Evolutionary conservation across 2,888 invertebrate genomes (phyloP).

Genomic region (Pecten maximus): DNA sequence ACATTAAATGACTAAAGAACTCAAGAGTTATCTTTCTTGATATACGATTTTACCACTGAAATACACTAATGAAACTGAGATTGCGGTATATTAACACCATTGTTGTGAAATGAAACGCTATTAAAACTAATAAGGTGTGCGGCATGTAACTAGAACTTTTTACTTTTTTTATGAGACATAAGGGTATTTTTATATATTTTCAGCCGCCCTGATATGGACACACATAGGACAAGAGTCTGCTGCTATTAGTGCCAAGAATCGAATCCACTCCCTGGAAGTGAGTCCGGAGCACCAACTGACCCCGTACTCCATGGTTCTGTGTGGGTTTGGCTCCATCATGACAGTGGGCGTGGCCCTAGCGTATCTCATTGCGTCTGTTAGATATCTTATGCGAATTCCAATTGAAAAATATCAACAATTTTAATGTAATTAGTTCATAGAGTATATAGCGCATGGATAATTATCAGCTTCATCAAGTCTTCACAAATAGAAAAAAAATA

Average conservation of each 20-base stretch:
- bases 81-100: too few relatives aligned
- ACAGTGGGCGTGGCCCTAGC: background rate
- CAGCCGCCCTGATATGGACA: conserved; percentile 13
- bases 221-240: background rate
- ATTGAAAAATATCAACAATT: conserved; percentile 15
- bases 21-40: too few relatives aligned
- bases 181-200: background rate
- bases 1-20: too few relatives aligned
- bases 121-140: too few relatives aligned
- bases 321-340: background rate
- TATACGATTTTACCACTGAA: too few relatives aligned
- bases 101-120: too few relatives aligned
- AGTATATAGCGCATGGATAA: too few relatives aligned
- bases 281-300: background rate
- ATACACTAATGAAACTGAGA: too few relatives aligned
- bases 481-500: too few relatives aligned
- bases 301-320: background rate
- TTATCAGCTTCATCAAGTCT: too few relatives aligned
- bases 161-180: too few relatives aligned
- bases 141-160: too few relatives aligned
- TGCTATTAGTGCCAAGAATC: background rate
- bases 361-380: background rate
- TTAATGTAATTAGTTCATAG: background rate
- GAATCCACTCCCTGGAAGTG: background rate
- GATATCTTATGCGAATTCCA: conserved; percentile 23